These are phyloP conservation scores for Bergia puertoricense DNA, from an alignment of 92 coral and sea anemone species.

Conservation along the genomic window DNA sequence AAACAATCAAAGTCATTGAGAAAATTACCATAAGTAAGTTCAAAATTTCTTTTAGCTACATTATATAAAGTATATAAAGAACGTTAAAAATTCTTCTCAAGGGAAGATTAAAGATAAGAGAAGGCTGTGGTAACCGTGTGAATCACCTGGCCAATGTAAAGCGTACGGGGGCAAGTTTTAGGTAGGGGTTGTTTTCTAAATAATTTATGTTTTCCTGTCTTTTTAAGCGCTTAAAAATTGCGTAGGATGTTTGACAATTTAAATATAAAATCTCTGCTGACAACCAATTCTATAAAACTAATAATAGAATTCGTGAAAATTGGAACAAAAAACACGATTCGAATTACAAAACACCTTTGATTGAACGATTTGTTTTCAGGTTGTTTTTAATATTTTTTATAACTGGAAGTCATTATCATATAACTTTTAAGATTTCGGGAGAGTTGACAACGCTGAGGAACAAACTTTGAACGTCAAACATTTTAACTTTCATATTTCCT, in stretches of 20 bases:
- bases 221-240: conserved; percentile 24
- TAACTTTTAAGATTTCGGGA: background rate
- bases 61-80: background rate
- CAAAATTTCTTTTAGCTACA: too few relatives aligned
- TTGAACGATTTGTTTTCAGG: background rate
- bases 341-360: background rate
- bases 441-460: background rate
- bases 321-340: background rate
- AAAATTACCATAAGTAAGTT: background rate
- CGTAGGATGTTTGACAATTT: conserved; percentile 29
- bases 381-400: background rate
- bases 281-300: background rate
- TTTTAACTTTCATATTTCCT: background rate
- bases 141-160: conserved; percentile 13
- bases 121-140: background rate
- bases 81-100: background rate
- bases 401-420: background rate
- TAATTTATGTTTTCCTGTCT: conserved; percentile 34
- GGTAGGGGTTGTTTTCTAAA: background rate
- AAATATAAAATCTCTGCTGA: background rate
- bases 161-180: conserved; percentile 17
- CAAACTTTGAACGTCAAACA: background rate
- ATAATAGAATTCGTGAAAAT: background rate
- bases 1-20: background rate
- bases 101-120: background rate